Conservation (phyloP, 2,797 vertebrate genomes). For the Cynopterus sphinx region DNA sequence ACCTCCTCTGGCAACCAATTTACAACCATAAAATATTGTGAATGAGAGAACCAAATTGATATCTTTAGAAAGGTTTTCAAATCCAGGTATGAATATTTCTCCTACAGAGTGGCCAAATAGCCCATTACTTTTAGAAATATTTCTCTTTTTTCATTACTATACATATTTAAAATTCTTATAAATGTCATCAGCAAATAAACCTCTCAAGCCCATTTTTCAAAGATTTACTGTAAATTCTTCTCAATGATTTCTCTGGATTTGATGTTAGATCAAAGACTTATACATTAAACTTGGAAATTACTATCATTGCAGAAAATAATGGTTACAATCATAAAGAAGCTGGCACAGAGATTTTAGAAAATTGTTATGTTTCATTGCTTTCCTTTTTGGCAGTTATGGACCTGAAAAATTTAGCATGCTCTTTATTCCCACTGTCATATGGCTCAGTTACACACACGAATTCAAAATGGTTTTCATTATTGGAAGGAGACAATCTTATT, state of each 20-base stretch:
- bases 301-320: constrained; percentile 63
- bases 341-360: constrained; percentile 56
- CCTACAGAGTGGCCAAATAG: background rate
- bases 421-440: constrained; percentile 50
- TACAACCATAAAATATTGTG: constrained; percentile 45
- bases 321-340: constrained; percentile 52
- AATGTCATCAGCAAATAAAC: constrained; percentile 47
- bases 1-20: background rate
- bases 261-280: constrained; percentile 55
- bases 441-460: background rate
- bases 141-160: constrained; percentile 10
- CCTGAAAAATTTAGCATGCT: constrained; percentile 54
- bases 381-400: constrained; percentile 59
- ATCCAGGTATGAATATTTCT: constrained; percentile 8
- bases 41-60: constrained; percentile 23
- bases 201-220: background rate
- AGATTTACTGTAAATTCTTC: constrained; percentile 54
- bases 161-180: constrained; percentile 35
- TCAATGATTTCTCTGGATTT: constrained; percentile 52
- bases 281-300: constrained; percentile 66
- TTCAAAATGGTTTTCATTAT: constrained; percentile 65
- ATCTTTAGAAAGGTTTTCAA: constrained; percentile 48
- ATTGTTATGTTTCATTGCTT: constrained; percentile 52
- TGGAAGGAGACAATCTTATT: constrained; percentile 39
- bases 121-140: background rate